Evolutionary conservation across 1,140 invertebrate genomes (phyloP), one percentile per base, ranked within the genome.

Genomic region (Camponotus pennsylvanicus): DNA sequence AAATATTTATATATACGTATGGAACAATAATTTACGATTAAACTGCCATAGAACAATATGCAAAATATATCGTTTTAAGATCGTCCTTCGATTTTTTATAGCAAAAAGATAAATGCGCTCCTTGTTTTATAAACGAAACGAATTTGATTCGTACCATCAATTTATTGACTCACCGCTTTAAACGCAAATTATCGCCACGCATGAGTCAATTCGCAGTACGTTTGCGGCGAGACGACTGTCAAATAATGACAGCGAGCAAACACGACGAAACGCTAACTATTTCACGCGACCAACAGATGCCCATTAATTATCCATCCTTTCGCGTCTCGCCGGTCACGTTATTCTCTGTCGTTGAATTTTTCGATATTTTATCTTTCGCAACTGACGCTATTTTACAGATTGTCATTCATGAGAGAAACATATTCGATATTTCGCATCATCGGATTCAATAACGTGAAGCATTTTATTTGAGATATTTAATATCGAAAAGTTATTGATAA

Each of bases 201-300:
- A 82, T 42, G 77, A 85, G 64, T 88, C 79, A 59, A 84, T 89
- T 80, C 40, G 42, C 13, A 57, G 49, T 52, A 55, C 40, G 40
- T 34, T 76, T 63, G 80, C 66, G 86, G 85, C 90, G 88, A 91
- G 89, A 91, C 91, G 71, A 32, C 78, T 66, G 70, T 88, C 86
- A 89, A 90, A 91, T 90, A 92, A 92, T 89, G 85, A 88, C 79
- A 84, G 59, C 34, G 73, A 40, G 78, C 88, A 89, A 89, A 90
- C 87, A 86, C n/a, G 66, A 70, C 15, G n/a, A 0, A 37, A 61
- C 59, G 59, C 13, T 69, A 69, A 88, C 76, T 71, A 78, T 86
- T 86, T 88, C 55, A 45, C 21, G 45, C 45, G 21, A 42, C 18
- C 69, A 79, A 69, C 75, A 79, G 49, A 21, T 59, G 9, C 13